Evolutionary conservation across 2,888 invertebrate species (phyloP), one percentile per base, ranked within the genome.

Genomic region (Aporophyla nigra): DNA sequence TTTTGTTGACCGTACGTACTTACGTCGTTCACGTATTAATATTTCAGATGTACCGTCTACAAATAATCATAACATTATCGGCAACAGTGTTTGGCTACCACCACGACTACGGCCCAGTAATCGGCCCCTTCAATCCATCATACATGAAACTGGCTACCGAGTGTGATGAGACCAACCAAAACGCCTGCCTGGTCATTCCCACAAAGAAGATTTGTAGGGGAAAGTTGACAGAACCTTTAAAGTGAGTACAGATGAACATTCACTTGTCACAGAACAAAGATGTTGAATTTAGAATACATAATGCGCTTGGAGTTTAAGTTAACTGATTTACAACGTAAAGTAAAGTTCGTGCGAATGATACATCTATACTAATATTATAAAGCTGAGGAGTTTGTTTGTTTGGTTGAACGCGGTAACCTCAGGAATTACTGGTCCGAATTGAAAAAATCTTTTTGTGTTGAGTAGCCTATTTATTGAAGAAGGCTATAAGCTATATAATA

Each of bases 121-220:
- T 92, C 21, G 76, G 85, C 0, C 86, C 89, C 1, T 92, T 92
- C 51, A 51, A 75, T 1, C 88, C 90, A 9, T 80, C 79, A 3
- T 75, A 74, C 19, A 74, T 87, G 0, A 69, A 87, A 0, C 62
- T 89, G 16, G 86, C 85, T 0, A 69, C 74, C 0, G 78, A 90
- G 69, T 93, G 92, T 62, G 75, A 79, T 14, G 87, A 91, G 51
- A 77, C 68, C 0, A 24, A 82, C 0, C 84, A 82, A 9, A 80
- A 89, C 9, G 74, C 83, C 0, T 93, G 93, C 49, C 73, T 92
- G 5, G 90, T 88, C 46, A 76, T 92, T 40, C 92, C 92, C 1
- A 74, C 91, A 0, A 91, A 86, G 72, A 83, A 90, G 73, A 87
- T 88, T 27, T 93, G 92, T 33, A 87, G 72, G 24, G 78, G 90